Evolutionary conservation across 2,888 invertebrate genomes (phyloP), one percentile per base, ranked within the genome.

Genomic region (Andrena camellia): DNA sequence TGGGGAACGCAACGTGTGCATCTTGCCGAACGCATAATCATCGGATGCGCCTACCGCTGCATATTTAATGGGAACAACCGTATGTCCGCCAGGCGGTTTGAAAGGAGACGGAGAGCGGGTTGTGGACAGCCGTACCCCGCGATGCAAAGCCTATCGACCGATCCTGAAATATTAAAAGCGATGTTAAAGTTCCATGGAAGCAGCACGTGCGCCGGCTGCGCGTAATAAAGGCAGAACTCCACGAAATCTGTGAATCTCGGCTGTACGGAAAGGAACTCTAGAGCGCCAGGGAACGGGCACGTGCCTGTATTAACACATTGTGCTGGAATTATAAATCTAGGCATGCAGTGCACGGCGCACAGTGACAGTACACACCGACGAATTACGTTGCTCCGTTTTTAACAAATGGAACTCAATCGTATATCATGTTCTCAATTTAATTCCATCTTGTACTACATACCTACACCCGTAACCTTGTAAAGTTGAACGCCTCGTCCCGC

Each of bases 151-250:
- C 63, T 78, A 89, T 88, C 88, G 89, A 86, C 70, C 83, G 70
- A 59, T 66, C 70, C 59, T 89, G 73, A 86, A 89, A 86, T 88
- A 89, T 86, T 84, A 77, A 89, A 77, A 74, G 62, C 60, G 54
- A 68, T 42, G 67, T 68, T 48, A 52, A 84, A 82, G 77, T 84
- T 79, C 57, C 73, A 52, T 42, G 35, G 54, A 74, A 64, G 26
- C 54, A 3, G 33, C 64, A 59, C 50, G 50, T 52, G 78, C 52
- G 35, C 17, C 13, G 26, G 54, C 31, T 8, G 6, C 35, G 23
- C 2, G 67, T 54, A 48, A 69, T 68, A 52, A 13, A 85, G 8
- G 57, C 7, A 6, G 0, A 8, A 42, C 3, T 23, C 0, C 26
- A 0, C 2, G 1, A 23, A 35, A 60, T 59, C 23, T 60, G n/a